Conservation (phyloP, 2,797 vertebrate genomes). For the Malurus leucopterus region DNA sequence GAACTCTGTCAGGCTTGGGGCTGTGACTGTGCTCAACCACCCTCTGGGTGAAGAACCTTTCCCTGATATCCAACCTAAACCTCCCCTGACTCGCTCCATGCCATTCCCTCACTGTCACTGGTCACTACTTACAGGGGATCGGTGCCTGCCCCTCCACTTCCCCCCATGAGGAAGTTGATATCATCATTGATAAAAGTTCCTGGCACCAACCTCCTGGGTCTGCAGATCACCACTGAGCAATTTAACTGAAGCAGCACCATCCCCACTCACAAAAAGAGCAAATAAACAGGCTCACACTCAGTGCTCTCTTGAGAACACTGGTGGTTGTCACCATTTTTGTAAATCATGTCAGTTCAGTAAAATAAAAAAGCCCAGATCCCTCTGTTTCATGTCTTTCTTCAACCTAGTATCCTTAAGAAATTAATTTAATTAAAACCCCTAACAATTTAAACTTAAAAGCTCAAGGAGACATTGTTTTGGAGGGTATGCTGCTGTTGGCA, state of each 20-base stretch:
- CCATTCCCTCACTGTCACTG: neutral
- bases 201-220: neutral
- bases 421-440: neutral
- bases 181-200: neutral
- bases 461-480: neutral
- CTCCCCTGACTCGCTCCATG: no score
- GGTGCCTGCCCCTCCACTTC: neutral
- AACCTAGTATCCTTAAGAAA: neutral
- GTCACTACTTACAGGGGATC: neutral
- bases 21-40: neutral
- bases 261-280: neutral
- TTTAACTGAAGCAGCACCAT: neutral
- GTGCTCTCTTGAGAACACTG: neutral
- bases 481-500: neutral
- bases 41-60: neutral
- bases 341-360: neutral
- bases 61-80: neutral
- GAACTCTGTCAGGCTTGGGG: neutral
- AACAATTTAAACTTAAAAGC: neutral
- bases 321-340: neutral
- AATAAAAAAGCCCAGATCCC: neutral
- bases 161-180: neutral
- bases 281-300: neutral
- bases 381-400: neutral
- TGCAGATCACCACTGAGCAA: neutral